Percentiles rank a stretch among this genome's conserved stretches.
Evolutionary conservation across 2,113 vertebrate species (phyloP).

Genomic region (Notarius quadriscutis): DNA sequence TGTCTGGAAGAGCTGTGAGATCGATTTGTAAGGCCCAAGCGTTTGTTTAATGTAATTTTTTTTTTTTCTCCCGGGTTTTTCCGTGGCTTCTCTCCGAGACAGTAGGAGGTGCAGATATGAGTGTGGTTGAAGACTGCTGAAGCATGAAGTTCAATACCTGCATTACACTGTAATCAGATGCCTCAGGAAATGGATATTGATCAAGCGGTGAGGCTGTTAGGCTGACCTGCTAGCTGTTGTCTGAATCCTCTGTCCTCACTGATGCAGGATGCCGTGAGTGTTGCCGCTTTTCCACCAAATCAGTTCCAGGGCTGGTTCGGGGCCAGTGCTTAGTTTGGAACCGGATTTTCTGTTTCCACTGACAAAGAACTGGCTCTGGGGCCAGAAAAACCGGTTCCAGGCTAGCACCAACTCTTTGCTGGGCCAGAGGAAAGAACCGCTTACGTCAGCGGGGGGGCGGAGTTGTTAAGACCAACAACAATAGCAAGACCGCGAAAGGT

Average conservation of each 20-base stretch:
- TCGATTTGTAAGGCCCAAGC: conserved; percentile 62
- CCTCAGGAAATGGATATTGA: conserved; percentile 73
- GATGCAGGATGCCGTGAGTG: conserved; percentile 20
- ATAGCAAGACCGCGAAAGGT: too few relatives aligned
- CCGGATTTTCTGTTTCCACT: too few relatives aligned
- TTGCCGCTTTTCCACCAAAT: too few relatives aligned
- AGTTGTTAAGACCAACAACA: too few relatives aligned
- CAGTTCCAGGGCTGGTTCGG: too few relatives aligned
- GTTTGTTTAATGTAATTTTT: conserved; percentile 72
- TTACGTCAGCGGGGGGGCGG: too few relatives aligned
- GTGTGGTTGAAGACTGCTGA: conserved; percentile 74
- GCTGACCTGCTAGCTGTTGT: conserved; percentile 52
- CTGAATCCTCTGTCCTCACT: conserved; percentile 16
- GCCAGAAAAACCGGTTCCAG: too few relatives aligned
- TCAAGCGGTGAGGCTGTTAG: conserved; percentile 63
- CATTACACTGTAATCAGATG: conserved; percentile 66
- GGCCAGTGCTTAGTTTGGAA: too few relatives aligned
- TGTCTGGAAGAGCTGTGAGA: conserved; percentile 52
- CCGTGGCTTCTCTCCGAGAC: conserved; percentile 59
- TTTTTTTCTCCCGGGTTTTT: conserved; percentile 50
- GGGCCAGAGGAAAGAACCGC: too few relatives aligned
- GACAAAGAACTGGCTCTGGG: too few relatives aligned
- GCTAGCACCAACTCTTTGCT: too few relatives aligned
- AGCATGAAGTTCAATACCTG: conserved; percentile 67
- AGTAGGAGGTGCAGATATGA: conserved; percentile 68